phyloP scores from a whole-genome alignment of 2,888 invertebrate genomes.

The Sympetrum striolatum region DNA sequence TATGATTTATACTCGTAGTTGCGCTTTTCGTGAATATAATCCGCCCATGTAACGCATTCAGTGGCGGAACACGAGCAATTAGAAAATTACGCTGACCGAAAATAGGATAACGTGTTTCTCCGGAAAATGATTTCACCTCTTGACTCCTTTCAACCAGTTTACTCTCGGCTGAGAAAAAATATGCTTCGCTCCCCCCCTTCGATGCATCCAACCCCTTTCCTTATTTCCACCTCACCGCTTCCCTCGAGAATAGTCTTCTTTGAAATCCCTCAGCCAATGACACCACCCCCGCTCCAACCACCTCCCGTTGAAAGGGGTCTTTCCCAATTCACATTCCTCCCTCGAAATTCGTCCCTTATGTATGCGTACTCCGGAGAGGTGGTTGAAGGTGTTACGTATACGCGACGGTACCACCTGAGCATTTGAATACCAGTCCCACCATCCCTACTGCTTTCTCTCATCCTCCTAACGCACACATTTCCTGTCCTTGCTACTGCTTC shows the following conservation, averaged over 20 bases:
- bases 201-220: not conserved
- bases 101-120: too few relatives aligned
- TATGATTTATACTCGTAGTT: too few relatives aligned
- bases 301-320: not conserved
- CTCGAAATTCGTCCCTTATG: not conserved
- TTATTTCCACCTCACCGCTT: not conserved
- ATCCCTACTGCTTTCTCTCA: not conserved
- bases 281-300: not conserved
- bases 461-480: not conserved
- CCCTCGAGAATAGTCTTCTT: not conserved
- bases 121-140: too few relatives aligned
- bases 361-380: not conserved
- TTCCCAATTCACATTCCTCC: not conserved
- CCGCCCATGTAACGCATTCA: too few relatives aligned
- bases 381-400: not conserved
- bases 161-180: too few relatives aligned
- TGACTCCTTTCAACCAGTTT: too few relatives aligned
- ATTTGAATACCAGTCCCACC: not conserved
- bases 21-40: too few relatives aligned
- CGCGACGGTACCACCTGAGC: not conserved
- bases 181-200: not conserved
- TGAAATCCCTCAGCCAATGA: not conserved
- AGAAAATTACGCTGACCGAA: too few relatives aligned
- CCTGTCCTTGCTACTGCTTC: not conserved
- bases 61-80: too few relatives aligned